Conservation (phyloP, 1,140 invertebrate genomes). For the Teleopsis dalmanni region DNA sequence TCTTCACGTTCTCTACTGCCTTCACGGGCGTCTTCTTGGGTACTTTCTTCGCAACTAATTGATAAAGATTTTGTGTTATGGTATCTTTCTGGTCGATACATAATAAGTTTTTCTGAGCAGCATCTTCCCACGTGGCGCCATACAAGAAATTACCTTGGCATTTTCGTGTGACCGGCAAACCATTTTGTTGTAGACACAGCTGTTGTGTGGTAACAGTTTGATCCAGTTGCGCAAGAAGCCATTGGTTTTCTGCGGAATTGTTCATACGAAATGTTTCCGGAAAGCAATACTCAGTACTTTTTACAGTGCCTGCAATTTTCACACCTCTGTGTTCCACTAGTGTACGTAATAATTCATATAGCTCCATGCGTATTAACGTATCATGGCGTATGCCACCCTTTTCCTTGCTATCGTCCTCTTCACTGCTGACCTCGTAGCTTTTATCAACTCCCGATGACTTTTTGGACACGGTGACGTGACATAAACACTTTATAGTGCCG, state of each 20-base stretch:
- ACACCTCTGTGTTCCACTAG: neutral
- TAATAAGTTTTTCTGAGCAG: neutral
- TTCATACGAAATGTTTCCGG: too few species aligned
- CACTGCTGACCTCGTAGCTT: conserved; percentile 16
- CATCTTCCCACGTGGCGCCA: conserved; percentile 26
- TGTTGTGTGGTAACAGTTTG: conserved; percentile 15
- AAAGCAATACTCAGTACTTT: conserved; percentile 34
- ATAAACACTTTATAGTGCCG: conserved; percentile 11
- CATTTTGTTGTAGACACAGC: conserved; percentile 29
- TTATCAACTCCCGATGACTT: conserved; percentile 16
- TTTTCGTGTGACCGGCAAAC: conserved; percentile 20
- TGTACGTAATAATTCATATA: conserved; percentile 8
- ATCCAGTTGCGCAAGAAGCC: conserved; percentile 20
- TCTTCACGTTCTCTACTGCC: conserved; percentile 14
- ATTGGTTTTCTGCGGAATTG: too few species aligned
- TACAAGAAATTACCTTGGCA: conserved; percentile 32
- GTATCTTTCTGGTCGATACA: neutral
- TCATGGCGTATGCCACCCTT: conserved; percentile 14
- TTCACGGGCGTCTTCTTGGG: conserved; percentile 12
- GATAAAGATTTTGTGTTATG: conserved; percentile 20
- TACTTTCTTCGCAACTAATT: conserved; percentile 13
- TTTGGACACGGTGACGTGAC: conserved; percentile 17
- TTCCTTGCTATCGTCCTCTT: conserved; percentile 16
- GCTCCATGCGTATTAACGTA: conserved; percentile 10
- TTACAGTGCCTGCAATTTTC: conserved; percentile 12